A percentile compares a stretch with the other conserved stretches of the same genome.
Conservation (phyloP, 2,113 vertebrate genomes). For the Eptatretus burgeri region DNA sequence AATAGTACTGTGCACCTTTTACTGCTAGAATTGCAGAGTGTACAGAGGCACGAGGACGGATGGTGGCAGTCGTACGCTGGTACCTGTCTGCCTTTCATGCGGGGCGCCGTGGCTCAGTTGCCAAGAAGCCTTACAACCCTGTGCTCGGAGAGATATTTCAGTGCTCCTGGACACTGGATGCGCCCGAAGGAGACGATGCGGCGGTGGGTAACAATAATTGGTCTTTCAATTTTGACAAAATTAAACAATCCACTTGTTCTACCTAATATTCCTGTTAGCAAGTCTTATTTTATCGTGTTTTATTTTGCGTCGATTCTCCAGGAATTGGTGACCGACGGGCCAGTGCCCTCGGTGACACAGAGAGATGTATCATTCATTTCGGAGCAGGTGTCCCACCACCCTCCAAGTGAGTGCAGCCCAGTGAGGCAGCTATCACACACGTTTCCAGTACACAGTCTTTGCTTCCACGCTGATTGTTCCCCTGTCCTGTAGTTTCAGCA, state of each 20-base stretch:
- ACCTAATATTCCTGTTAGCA: too few species aligned
- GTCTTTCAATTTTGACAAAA: neutral
- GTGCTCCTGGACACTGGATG: conserved; percentile 64
- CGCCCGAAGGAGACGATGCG: conserved; percentile 34
- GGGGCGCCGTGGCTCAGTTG: conserved; percentile 88
- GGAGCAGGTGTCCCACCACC: conserved; percentile 95
- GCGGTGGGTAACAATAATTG: conserved; percentile 17
- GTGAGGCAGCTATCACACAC: neutral
- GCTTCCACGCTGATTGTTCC: neutral
- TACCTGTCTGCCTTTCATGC: conserved; percentile 96
- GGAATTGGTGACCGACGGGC: conserved; percentile 64
- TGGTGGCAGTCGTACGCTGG: conserved; percentile 85
- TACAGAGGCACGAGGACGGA: conserved; percentile 48
- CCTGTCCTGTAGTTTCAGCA: conserved; percentile 45
- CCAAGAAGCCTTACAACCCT: conserved; percentile 96
- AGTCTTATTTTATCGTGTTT: too few species aligned
- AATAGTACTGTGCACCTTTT: too few species aligned
- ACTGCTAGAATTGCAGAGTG: neutral
- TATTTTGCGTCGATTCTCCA: conserved; percentile 14
- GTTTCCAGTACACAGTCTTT: neutral
- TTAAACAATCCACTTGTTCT: too few species aligned
- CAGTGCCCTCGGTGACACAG: conserved; percentile 47
- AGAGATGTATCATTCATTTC: conserved; percentile 69
- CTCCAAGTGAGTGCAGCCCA: conserved; percentile 46
- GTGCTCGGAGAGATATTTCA: conserved; percentile 85